Conservation (phyloP, 2,113 vertebrate species). For the Malurus melanocephalus region DNA sequence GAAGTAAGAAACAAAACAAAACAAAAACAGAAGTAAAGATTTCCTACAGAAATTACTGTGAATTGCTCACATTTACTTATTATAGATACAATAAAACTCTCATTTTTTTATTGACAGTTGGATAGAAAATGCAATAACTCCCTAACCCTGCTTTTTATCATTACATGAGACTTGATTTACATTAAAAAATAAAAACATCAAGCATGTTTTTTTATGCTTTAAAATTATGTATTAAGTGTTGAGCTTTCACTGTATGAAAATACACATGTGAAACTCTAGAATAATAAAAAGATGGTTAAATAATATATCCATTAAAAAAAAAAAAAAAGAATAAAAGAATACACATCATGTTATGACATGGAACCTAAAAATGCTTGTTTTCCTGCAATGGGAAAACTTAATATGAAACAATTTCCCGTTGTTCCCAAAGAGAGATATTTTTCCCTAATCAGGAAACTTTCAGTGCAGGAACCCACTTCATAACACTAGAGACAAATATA, state of each 20-base stretch:
- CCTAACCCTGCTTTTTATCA: background rate
- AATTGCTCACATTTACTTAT: background rate
- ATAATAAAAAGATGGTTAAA: background rate
- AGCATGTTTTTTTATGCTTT: background rate
- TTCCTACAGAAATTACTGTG: background rate
- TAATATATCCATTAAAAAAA: background rate
- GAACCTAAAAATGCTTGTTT: background rate
- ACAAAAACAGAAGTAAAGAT: background rate
- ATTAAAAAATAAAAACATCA: background rate
- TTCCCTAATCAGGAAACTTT: constrained; percentile 28
- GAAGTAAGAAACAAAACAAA: background rate
- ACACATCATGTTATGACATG: background rate
- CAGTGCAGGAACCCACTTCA: background rate
- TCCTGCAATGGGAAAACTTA: background rate
- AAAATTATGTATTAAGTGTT: background rate
- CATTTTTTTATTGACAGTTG: background rate
- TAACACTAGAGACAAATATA: background rate
- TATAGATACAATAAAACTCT: background rate
- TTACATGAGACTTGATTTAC: background rate
- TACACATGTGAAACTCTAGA: background rate
- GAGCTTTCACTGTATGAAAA: constrained; percentile 3
- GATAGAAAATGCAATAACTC: background rate
- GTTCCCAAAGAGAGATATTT: background rate
- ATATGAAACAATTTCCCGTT: background rate
- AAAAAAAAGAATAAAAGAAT: background rate